These are phyloP conservation scores for Oncorhynchus tshawytscha DNA, from an alignment of 2,113 vertebrate genomes.

Conservation along the genomic window DNA sequence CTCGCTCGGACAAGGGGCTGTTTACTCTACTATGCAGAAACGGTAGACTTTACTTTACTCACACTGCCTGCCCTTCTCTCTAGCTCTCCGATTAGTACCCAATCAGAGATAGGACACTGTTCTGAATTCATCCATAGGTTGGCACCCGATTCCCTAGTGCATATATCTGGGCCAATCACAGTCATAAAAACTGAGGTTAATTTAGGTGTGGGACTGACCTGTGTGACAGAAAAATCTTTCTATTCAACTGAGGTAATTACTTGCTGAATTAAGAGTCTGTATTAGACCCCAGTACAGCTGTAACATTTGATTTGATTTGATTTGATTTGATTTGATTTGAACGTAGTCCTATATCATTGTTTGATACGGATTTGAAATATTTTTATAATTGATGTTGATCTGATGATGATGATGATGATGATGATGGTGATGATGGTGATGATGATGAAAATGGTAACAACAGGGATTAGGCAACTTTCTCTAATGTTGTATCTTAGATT, in stretches of 20 bases:
- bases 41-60: too few relatives aligned
- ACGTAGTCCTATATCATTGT: neutral
- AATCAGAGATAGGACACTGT: too few relatives aligned
- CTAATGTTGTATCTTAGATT: neutral
- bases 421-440: neutral
- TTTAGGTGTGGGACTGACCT: neutral
- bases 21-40: too few relatives aligned
- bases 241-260: too few relatives aligned
- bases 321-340: too few relatives aligned
- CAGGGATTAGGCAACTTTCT: neutral
- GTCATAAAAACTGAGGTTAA: neutral
- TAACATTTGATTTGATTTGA: too few relatives aligned
- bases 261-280: too few relatives aligned
- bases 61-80: too few relatives aligned
- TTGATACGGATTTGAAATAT: neutral
- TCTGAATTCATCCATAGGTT: neutral
- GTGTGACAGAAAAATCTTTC: neutral
- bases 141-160: neutral
- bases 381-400: neutral
- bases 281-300: too few relatives aligned
- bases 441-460: neutral
- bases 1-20: too few relatives aligned
- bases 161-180: neutral
- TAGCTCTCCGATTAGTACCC: too few relatives aligned
- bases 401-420: neutral